Evolutionary conservation across 2,797 vertebrate species (phyloP).

Genomic region (Pterois miles): DNA sequence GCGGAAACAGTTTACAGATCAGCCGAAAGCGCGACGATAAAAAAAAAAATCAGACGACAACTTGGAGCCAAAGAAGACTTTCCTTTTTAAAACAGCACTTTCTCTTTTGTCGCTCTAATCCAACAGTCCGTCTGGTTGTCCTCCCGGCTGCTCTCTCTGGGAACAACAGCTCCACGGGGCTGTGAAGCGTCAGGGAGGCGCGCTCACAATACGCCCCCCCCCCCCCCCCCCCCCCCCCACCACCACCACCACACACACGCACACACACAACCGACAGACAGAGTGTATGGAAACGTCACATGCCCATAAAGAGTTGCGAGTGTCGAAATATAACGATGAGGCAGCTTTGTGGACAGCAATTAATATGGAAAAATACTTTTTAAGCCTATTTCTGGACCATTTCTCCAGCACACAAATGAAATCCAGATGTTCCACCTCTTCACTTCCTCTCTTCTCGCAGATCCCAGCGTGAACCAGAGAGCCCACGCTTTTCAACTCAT

Average conservation of each 20-base stretch:
- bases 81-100: slow-evolving; percentile 47
- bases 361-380: slow-evolving; percentile 52
- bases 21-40: neutral
- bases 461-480: slow-evolving; percentile 46
- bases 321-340: slow-evolving; percentile 13
- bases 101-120: slow-evolving; percentile 66
- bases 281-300: slow-evolving; percentile 32
- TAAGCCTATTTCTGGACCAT: slow-evolving; percentile 52
- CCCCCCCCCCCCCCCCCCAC: too few relatives aligned
- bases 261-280: neutral
- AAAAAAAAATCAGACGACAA: neutral
- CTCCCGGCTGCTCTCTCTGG: slow-evolving; percentile 32
- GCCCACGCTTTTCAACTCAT: slow-evolving; percentile 39
- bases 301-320: neutral
- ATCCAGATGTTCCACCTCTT: slow-evolving; percentile 84
- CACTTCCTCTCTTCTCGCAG: slow-evolving; percentile 71
- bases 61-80: slow-evolving; percentile 1
- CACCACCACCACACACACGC: neutral
- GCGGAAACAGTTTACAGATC: slow-evolving; percentile 19
- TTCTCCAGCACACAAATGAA: slow-evolving; percentile 72
- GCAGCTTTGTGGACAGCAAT: slow-evolving; percentile 26
- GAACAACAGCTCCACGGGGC: slow-evolving; percentile 72
- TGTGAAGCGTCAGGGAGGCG: slow-evolving; percentile 58
- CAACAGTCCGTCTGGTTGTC: slow-evolving; percentile 58
- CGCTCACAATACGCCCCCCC: slow-evolving; percentile 33